phyloP scores from a whole-genome alignment of 2,888 invertebrate species.

The Prosopocoilus inquinatus region DNA sequence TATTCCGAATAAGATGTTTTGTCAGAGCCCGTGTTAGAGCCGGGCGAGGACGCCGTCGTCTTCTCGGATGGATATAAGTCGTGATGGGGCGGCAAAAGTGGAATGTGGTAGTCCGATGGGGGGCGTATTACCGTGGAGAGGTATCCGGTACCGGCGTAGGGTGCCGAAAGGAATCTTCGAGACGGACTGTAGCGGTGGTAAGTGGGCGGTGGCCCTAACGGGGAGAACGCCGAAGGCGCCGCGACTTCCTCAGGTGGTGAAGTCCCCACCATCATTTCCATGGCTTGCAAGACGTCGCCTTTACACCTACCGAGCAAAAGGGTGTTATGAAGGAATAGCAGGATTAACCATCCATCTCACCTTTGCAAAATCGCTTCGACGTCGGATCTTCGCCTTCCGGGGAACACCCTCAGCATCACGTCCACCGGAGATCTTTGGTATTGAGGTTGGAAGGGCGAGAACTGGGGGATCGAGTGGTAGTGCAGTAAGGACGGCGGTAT shows the following conservation, averaged over 20 bases:
- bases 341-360: slow-evolving; percentile 43
- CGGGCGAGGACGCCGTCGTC: slow-evolving; percentile 51
- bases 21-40: slow-evolving; percentile 56
- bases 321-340: neutral
- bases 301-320: slow-evolving; percentile 45
- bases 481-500: slow-evolving; percentile 35
- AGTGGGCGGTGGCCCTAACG: slow-evolving; percentile 61
- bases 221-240: slow-evolving; percentile 72
- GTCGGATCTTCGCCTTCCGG: slow-evolving; percentile 79
- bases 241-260: slow-evolving; percentile 38
- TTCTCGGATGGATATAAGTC: slow-evolving; percentile 49
- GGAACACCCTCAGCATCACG: slow-evolving; percentile 85
- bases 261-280: slow-evolving; percentile 83
- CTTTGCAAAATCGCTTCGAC: slow-evolving; percentile 80
- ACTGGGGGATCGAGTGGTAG: slow-evolving; percentile 29
- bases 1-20: slow-evolving; percentile 59
- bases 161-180: slow-evolving; percentile 78
- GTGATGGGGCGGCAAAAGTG: slow-evolving; percentile 47
- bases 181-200: slow-evolving; percentile 61
- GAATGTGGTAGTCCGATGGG: slow-evolving; percentile 45
- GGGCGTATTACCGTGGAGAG: slow-evolving; percentile 72
- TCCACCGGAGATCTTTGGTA: slow-evolving; percentile 77
- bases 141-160: slow-evolving; percentile 81
- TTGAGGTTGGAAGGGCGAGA: slow-evolving; percentile 41
- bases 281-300: slow-evolving; percentile 88